A percentile compares a stretch with the other conserved stretches of the same genome.
Evolutionary conservation across 37 sponge, comb jelly and placozoan genomes (phyloP).

Genomic region (Oscarella lobularis): DNA sequence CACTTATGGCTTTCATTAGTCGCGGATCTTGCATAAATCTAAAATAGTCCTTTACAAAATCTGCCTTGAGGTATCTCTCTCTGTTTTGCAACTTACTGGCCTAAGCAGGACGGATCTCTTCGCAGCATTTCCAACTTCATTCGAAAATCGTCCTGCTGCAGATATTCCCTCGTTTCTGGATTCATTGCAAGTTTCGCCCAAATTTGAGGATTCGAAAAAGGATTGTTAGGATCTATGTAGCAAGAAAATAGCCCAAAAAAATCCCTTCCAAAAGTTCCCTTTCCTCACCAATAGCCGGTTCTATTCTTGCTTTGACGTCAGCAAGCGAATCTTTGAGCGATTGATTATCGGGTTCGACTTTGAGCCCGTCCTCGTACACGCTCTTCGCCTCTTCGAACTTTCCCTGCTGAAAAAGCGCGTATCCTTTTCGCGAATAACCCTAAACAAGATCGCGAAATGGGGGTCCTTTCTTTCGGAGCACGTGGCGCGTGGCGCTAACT

Average conservation of each 20-base stretch:
- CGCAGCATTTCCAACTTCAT: conserved; percentile 18
- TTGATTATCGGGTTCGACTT: conserved; percentile 39
- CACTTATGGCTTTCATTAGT: background rate
- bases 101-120: conserved; percentile 8
- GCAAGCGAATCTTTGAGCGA: conserved; percentile 39
- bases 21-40: background rate
- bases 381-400: conserved; percentile 28
- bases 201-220: conserved; percentile 30
- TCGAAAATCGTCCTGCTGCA: conserved; percentile 44
- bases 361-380: conserved; percentile 36
- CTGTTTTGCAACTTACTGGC: conserved; percentile 5
- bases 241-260: too few relatives aligned
- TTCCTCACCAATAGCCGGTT: too few relatives aligned
- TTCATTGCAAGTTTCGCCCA: conserved; percentile 21
- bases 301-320: too few relatives aligned
- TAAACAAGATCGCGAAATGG: too few relatives aligned
- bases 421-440: conserved; percentile 65
- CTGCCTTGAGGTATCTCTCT: too few relatives aligned
- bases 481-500: too few relatives aligned
- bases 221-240: too few relatives aligned
- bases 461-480: too few relatives aligned
- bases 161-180: conserved; percentile 31
- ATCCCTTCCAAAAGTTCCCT: too few relatives aligned
- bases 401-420: conserved; percentile 26
- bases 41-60: too few relatives aligned